phyloP scores from a whole-genome alignment of 1,140 invertebrate species.

The Lepidurus couesii region DNA sequence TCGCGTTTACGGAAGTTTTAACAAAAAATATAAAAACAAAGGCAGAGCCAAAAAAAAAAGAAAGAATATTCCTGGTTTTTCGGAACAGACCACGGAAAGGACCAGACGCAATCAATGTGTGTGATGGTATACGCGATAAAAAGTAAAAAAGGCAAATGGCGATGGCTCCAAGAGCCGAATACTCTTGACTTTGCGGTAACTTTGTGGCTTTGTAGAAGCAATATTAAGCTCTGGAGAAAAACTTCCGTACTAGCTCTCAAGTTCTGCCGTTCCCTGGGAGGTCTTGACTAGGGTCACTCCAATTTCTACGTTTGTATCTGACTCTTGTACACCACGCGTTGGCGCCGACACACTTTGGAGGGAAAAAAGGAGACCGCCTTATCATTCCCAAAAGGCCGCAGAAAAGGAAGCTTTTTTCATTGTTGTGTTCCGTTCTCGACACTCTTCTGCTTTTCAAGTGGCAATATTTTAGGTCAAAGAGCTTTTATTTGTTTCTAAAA shows the following conservation, averaged over 20 bases:
- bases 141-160: background rate
- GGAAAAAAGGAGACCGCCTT: background rate
- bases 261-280: background rate
- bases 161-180: background rate
- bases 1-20: background rate
- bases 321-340: background rate
- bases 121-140: background rate
- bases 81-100: background rate
- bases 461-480: no score
- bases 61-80: background rate
- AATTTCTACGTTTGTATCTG: background rate
- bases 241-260: background rate
- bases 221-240: background rate
- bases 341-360: constrained; percentile 8
- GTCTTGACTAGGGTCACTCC: background rate
- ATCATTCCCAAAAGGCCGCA: background rate
- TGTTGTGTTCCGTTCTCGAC: no score
- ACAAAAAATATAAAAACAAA: background rate
- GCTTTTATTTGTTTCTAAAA: no score
- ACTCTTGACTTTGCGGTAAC: background rate
- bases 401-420: background rate
- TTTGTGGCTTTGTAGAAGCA: background rate
- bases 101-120: background rate
- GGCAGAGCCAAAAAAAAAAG: background rate
- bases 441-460: no score